Conservation (phyloP, 2,113 vertebrate genomes). For the Lucifuga dentata region DNA sequence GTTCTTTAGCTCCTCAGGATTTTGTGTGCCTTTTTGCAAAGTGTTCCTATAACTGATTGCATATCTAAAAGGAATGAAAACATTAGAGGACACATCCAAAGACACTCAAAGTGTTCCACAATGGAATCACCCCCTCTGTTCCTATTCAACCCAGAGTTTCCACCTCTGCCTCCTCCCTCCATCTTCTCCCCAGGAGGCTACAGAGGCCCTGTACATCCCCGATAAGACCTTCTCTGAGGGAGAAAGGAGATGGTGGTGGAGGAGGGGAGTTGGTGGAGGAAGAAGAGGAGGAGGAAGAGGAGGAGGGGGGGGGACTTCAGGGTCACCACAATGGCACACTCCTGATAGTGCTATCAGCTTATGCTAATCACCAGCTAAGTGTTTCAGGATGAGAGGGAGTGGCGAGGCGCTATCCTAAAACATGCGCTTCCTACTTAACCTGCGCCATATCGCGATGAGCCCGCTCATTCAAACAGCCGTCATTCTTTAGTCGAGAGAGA, state of each 20-base stretch:
- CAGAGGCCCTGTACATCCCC: constrained; percentile 76
- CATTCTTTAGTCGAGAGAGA: constrained; percentile 58
- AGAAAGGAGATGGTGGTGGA: constrained; percentile 39
- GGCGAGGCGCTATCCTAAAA: constrained; percentile 74
- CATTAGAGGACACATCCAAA: constrained; percentile 73
- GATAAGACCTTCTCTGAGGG: constrained; percentile 79
- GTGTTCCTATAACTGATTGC: too few species aligned
- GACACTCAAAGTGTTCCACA: constrained; percentile 50
- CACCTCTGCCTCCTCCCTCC: constrained; percentile 62
- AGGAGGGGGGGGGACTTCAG: constrained; percentile 56
- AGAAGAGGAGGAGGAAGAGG: background rate
- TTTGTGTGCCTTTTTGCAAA: too few species aligned
- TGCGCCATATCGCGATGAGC: constrained; percentile 79
- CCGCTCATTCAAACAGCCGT: constrained; percentile 65
- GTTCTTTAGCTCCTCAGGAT: too few species aligned
- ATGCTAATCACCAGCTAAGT: constrained; percentile 85
- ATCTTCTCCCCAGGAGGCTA: constrained; percentile 75
- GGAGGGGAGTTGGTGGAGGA: constrained; percentile 32
- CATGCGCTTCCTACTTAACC: constrained; percentile 81
- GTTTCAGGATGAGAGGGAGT: constrained; percentile 74
- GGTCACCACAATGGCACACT: constrained; percentile 81
- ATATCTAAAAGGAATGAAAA: constrained; percentile 36
- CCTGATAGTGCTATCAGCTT: constrained; percentile 84
- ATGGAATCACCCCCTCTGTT: constrained; percentile 18
- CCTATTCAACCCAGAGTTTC: constrained; percentile 23